A percentile compares a stretch with the other conserved stretches of the same genome.
phyloP scores from a whole-genome alignment of 1,140 invertebrate genomes.

The Trypoxylus dichotomus region DNA sequence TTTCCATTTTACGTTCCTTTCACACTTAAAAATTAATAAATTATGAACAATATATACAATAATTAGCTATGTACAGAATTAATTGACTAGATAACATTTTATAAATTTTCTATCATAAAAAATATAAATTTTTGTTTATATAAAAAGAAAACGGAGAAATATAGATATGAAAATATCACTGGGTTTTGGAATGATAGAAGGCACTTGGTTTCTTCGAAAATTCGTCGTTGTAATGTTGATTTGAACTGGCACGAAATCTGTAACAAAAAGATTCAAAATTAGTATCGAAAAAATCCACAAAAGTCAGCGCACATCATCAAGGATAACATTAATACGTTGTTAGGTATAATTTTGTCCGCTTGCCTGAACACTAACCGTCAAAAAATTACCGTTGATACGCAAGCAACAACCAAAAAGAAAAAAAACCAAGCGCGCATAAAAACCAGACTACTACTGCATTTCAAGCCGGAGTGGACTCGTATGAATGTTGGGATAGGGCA shows the following conservation, averaged over 20 bases:
- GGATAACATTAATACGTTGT: conserved; percentile 21
- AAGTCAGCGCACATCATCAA: conserved; percentile 25
- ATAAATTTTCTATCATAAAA: conserved; percentile 38
- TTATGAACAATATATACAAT: conserved; percentile 47
- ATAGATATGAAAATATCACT: conserved; percentile 47
- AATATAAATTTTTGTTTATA: conserved; percentile 41
- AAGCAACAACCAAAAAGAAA: conserved; percentile 8
- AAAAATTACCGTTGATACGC: conserved; percentile 31
- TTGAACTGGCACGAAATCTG: conserved; percentile 43
- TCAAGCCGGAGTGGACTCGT: conserved; percentile 9
- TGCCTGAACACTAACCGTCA: conserved; percentile 27
- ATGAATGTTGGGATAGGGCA: conserved; percentile 39
- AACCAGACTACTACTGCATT: conserved; percentile 25
- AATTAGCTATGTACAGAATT: conserved; percentile 34
- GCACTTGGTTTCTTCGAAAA: conserved; percentile 42
- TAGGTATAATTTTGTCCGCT: conserved; percentile 27
- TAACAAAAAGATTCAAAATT: conserved; percentile 39
- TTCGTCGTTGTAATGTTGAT: conserved; percentile 33
- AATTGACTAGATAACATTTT: conserved; percentile 46
- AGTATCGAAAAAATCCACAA: conserved; percentile 30
- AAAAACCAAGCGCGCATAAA: not conserved
- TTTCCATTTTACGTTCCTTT: not conserved
- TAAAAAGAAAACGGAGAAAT: conserved; percentile 35
- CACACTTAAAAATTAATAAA: conserved; percentile 12
- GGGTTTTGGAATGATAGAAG: conserved; percentile 45